Evolutionary conservation across 2,113 vertebrate species (phyloP), one percentile per base, ranked within the genome.

Genomic region (Heteronetta atricapilla): DNA sequence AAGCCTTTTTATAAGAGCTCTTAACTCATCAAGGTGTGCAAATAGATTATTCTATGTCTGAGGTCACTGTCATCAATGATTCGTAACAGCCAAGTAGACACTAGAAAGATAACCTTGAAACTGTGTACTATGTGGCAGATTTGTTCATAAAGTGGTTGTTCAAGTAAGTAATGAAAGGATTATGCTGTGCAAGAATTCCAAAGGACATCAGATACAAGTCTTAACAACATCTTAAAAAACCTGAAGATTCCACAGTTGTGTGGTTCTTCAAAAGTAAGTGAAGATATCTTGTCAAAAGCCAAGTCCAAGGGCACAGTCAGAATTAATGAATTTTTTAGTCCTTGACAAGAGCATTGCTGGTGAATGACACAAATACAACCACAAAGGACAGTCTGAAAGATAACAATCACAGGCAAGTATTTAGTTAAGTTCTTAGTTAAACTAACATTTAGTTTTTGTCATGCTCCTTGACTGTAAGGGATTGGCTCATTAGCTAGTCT

Each of bases 381-480:
- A 34, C 29, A 72, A 64, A 72, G 31, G 21, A 11, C 34, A 72
- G n/a, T 33, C 21, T 36, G 66, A 78, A 84, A 21, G 66, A 33
- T 52, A 56, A 63, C 0, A 1, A 58, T 33, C 72, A 48, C 34
- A 58, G 12, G 40, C n/a, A 63, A 64, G 6, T 36, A 64, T 6
- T 14, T 22, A 22, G 48, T 72, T 44, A 59, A 79, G 36, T 72
- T 78, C 18, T 64, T 17, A 4, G 14, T 70, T 84, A 90, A 70
- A 78, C 13, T 58, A 72, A 64, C 11, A 42, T 36, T 44, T 66
- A 26, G 22, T 62, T n/a, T 48, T 17, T 3, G 1, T 42, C 11
- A 53, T 22, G 2, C 14, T 79, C 14, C 14, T 79, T 73, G 15
- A 22, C 5, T 1, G 0, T 48, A 38, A 20, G 5, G 10, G 13